Conservation (phyloP, 2,888 invertebrate genomes). For the Acleris holmiana region DNA sequence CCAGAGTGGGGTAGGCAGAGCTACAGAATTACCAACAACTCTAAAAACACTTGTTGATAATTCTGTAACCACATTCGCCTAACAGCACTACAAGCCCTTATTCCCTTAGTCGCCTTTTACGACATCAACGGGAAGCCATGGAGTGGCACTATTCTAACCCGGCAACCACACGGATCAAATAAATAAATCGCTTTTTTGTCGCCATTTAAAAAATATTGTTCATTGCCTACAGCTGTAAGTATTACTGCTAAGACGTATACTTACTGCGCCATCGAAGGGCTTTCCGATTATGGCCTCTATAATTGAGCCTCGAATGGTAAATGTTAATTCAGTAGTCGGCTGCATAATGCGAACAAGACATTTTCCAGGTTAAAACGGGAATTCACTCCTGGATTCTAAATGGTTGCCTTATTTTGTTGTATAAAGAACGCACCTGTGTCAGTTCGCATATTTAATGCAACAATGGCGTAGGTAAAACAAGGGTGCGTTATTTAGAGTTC, state of each 20-base stretch:
- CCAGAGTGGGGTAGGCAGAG: too few relatives aligned
- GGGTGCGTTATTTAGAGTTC: too few relatives aligned
- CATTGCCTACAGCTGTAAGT: conserved; percentile 41
- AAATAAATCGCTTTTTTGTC: neutral
- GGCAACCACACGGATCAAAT: too few relatives aligned
- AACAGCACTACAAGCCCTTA: too few relatives aligned
- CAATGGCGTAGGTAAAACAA: neutral
- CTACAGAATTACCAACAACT: too few relatives aligned
- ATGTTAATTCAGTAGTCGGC: conserved; percentile 62
- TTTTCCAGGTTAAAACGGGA: conserved; percentile 10
- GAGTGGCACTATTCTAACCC: too few relatives aligned
- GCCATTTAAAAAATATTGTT: neutral
- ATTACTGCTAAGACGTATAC: conserved; percentile 51
- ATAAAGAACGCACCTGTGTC: neutral
- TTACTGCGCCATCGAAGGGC: conserved; percentile 58
- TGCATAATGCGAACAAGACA: conserved; percentile 31
- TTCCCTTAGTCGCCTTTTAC: too few relatives aligned
- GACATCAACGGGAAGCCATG: too few relatives aligned
- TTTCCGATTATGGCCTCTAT: conserved; percentile 60
- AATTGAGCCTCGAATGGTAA: conserved; percentile 57
- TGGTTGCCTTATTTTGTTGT: conserved; percentile 3
- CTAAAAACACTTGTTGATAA: too few relatives aligned
- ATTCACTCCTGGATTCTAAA: conserved; percentile 12
- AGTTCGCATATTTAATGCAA: neutral
- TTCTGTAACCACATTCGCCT: too few relatives aligned